phyloP scores from a whole-genome alignment of 2,888 invertebrate species.

The Rhimphoctona megacephalus region DNA sequence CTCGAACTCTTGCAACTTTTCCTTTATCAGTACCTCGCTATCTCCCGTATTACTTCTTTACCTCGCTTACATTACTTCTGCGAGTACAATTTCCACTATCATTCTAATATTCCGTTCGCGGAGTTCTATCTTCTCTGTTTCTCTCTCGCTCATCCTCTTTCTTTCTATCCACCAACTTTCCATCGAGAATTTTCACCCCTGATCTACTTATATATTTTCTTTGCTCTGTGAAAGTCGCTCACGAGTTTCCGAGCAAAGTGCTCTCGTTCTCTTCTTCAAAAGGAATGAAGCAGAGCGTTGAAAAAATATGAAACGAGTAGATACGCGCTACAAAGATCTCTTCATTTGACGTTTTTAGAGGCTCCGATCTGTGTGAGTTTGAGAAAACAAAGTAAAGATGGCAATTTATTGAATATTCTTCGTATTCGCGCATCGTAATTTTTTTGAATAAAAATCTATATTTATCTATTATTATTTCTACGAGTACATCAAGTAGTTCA shows the following conservation, averaged over 20 bases:
- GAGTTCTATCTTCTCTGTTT: slow-evolving; percentile 41
- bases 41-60: slow-evolving; percentile 65
- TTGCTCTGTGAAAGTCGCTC: slow-evolving; percentile 41
- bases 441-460: not conserved
- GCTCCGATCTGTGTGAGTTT: slow-evolving; percentile 6
- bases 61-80: slow-evolving; percentile 61
- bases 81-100: slow-evolving; percentile 69
- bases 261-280: slow-evolving; percentile 53
- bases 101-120: slow-evolving; percentile 65
- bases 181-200: slow-evolving; percentile 66
- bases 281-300: slow-evolving; percentile 46
- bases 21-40: slow-evolving; percentile 69
- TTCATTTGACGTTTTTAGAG: slow-evolving; percentile 11
- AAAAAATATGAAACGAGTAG: slow-evolving; percentile 56
- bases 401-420: slow-evolving; percentile 32
- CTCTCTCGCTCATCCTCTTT: slow-evolving; percentile 17
- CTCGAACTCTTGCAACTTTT: slow-evolving; percentile 66
- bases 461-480: not conserved
- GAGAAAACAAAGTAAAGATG: slow-evolving; percentile 37
- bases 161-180: slow-evolving; percentile 61
- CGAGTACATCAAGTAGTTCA: not conserved
- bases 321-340: slow-evolving; percentile 29
- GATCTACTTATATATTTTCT: slow-evolving; percentile 69
- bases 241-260: slow-evolving; percentile 60
- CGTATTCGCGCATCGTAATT: not conserved